Evolutionary conservation across 2,797 vertebrate species (phyloP).

Genomic region (Cuculus canorus): DNA sequence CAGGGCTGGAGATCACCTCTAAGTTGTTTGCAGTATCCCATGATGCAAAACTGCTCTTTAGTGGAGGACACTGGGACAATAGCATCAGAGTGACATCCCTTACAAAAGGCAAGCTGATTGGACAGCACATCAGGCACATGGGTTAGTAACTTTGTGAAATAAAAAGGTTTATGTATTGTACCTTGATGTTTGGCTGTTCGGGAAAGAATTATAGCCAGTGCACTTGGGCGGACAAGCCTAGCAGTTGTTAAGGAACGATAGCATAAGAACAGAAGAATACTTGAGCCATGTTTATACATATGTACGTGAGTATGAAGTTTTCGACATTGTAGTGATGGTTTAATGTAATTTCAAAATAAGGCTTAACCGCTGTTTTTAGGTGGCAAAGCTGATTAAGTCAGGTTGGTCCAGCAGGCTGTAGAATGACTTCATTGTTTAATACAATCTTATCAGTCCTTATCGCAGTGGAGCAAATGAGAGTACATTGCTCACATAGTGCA

Average conservation of each 20-base stretch:
- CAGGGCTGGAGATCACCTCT: conserved; percentile 85
- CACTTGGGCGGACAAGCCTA: background rate
- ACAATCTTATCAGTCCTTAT: background rate
- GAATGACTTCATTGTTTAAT: background rate
- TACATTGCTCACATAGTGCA: background rate
- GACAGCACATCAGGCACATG: conserved; percentile 93
- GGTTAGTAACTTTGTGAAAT: conserved; percentile 77
- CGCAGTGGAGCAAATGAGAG: background rate
- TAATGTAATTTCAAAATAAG: background rate
- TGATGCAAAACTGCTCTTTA: conserved; percentile 94
- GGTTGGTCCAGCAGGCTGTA: background rate
- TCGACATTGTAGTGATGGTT: background rate
- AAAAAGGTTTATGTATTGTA: background rate
- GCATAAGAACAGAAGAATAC: background rate
- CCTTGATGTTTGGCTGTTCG: background rate
- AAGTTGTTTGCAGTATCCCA: conserved; percentile 92
- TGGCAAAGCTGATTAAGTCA: background rate
- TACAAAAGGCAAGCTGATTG: conserved; percentile 89
- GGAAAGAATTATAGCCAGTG: background rate
- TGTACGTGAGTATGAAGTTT: background rate
- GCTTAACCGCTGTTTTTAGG: background rate
- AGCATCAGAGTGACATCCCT: conserved; percentile 93
- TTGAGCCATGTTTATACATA: background rate
- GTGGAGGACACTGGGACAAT: conserved; percentile 97
- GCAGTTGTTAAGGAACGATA: background rate